phyloP scores from a whole-genome alignment of 1,140 invertebrate species.

The Trissolcus basalis region DNA sequence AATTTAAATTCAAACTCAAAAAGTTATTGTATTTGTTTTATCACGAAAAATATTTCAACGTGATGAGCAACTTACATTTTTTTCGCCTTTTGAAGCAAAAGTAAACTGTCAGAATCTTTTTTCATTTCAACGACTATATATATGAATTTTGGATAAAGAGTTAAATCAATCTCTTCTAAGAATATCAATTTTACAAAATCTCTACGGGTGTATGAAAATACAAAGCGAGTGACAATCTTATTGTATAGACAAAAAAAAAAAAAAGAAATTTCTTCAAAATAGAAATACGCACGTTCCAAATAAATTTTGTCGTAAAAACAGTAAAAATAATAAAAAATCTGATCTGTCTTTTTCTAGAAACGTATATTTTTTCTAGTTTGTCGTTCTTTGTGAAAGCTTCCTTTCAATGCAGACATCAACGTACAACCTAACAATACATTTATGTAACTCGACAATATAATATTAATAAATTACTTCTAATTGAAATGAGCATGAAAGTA shows the following conservation, averaged over 20 bases:
- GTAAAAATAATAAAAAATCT: not conserved
- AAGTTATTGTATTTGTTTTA: too few relatives aligned
- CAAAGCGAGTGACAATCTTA: slow-evolving; percentile 49
- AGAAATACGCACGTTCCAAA: slow-evolving; percentile 16
- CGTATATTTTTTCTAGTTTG: too few relatives aligned
- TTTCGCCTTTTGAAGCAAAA: too few relatives aligned
- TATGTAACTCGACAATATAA: slow-evolving; percentile 22
- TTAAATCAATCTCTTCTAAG: not conserved
- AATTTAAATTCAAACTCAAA: too few relatives aligned
- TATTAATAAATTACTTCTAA: slow-evolving; percentile 13
- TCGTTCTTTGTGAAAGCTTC: slow-evolving; percentile 3
- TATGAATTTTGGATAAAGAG: not conserved
- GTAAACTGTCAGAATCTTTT: too few relatives aligned
- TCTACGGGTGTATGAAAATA: slow-evolving; percentile 31
- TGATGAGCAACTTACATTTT: too few relatives aligned
- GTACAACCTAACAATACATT: slow-evolving; percentile 7
- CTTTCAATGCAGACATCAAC: too few relatives aligned
- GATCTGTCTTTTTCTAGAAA: not conserved
- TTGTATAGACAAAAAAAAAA: slow-evolving; percentile 12
- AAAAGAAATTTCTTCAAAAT: slow-evolving; percentile 5
- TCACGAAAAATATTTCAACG: too few relatives aligned
- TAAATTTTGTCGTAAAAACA: not conserved
- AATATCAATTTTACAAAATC: slow-evolving; percentile 2
- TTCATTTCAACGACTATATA: too few relatives aligned
- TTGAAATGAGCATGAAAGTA: slow-evolving; percentile 6